Evolutionary conservation across 2,113 vertebrate species (phyloP), one percentile per base, ranked within the genome.

Genomic region (Pandion haliaetus): DNA sequence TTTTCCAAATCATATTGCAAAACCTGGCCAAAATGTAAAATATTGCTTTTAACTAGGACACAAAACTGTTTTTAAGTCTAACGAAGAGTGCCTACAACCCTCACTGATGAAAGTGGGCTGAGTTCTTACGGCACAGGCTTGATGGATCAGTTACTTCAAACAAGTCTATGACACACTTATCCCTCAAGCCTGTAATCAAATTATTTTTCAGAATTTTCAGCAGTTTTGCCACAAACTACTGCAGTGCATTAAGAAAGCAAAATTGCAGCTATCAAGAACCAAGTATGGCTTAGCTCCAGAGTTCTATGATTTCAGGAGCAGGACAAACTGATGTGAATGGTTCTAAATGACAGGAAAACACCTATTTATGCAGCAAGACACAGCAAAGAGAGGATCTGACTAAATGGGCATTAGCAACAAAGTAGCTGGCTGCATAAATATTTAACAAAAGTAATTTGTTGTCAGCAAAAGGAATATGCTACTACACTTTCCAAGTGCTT

Each of bases 241-340:
- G n/a, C 31, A 83, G 50, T 77, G 57, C 21, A 59, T 10, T 19
- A 21, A 32, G 8, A 91, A 86, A 45, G 50, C 25, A 81, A 73
- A 66, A 38, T 63, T 65, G 49, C 2, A 88, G n/a, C 19, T n/a
- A 88, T 10, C 40, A 66, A 66, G n/a, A 92, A 82, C 9, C 4
- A 88, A 49, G 10, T 11, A 36, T 10, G 40, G 31, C 32, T 92
- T 73, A 62, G 42, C 14, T 86, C 16, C 65, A 55, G 20, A 19
- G 13, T 69, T 86, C n/a, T 47, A 7, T 0, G 0, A 80, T 73
- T 92, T 77, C 47, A 76, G 2, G 8, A 86, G 4, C 1, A 80
- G 38, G 45, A 82, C 14, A 86, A 90, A 62, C 15, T 42, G 16
- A 73, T 13, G 9, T 47, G 50, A 90, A 54, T 8, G 17, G 29